Conservation (phyloP, 2,888 invertebrate species). For the Dione vanillae region DNA sequence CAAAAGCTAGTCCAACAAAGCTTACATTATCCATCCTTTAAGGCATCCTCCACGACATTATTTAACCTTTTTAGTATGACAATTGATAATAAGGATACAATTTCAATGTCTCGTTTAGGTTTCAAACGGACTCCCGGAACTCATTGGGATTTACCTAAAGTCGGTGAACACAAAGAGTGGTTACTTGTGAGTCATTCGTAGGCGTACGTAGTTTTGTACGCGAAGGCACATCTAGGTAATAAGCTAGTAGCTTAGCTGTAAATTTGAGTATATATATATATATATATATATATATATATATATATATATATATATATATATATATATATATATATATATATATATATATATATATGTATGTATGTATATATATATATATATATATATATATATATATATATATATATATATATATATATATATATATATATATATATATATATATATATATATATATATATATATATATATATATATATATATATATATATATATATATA, state of each 20-base stretch:
- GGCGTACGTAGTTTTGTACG: slow-evolving; percentile 16
- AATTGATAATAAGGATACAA: slow-evolving; percentile 24
- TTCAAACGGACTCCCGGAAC: slow-evolving; percentile 26
- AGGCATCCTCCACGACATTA: slow-evolving; percentile 2
- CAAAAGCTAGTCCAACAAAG: background rate
- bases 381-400: too few species aligned
- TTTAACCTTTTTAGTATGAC: slow-evolving; percentile 1
- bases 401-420: too few species aligned
- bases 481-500: background rate
- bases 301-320: background rate
- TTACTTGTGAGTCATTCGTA: slow-evolving; percentile 27
- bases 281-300: too few species aligned
- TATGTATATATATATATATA: too few species aligned
- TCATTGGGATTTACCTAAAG: slow-evolving; percentile 26
- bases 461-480: too few species aligned
- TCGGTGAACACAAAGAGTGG: slow-evolving; percentile 21
- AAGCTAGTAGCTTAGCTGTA: background rate
- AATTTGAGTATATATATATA: background rate
- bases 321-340: background rate
- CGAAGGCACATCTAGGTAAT: slow-evolving; percentile 7
- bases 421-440: too few species aligned
- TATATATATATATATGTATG: too few species aligned
- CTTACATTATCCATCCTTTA: background rate
- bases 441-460: too few species aligned
- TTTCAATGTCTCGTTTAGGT: slow-evolving; percentile 26